Base-by-base conservation (phyloP, 1,140 invertebrate genomes). In the Ditylenchus dipsaci region DNA sequence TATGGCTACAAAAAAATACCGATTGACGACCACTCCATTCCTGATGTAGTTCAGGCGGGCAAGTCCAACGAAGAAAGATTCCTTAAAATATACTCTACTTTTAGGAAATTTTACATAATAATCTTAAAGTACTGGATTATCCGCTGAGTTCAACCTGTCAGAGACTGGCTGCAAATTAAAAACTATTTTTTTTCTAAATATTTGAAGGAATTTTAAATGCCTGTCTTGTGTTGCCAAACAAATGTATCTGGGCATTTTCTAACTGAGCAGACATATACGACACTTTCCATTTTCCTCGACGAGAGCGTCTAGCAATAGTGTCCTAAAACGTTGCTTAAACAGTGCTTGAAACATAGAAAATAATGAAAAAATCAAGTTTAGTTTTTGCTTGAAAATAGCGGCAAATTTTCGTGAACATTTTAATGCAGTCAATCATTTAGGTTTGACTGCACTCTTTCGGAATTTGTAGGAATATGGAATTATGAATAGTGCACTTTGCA, bases 221-320 rank as follows among this genome's bases (percentile, higher is more conserved):
- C 11, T 38, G 73, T 11, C 73, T 38, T 30, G 68, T 64, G 23
- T 76, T 65, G 5, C 78, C 78, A 47, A 64, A 78, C 5, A 78
- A 59, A 45, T 80, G 77, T 23, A 80, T 73, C 30, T 78, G 76
- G 9, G 81, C 75, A 23, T 81, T 77, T 33, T 82, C 95, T 90
- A 82, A 91, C 92, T 77, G 71, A 30, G 75, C 78, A 82, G 92
- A 95, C 86, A 96, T 90, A 77, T 95, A 94, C 15, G 90, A 87
- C 0, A 93, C 89, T 7, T 90, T 90, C 94, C 93, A 97, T 76
- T 90, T 89, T 0, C 92, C 90, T 67, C 33, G 3, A 38, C 89
- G 87, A 0, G 91, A 90, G 17, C 94, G 86, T 63, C 94, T 91
- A 66, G 89, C 88, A 13, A 97, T 83, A 0, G 90, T 90, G 85